phyloP scores from a whole-genome alignment of 2,113 vertebrate genomes.

The Dipodomys merriami region DNA sequence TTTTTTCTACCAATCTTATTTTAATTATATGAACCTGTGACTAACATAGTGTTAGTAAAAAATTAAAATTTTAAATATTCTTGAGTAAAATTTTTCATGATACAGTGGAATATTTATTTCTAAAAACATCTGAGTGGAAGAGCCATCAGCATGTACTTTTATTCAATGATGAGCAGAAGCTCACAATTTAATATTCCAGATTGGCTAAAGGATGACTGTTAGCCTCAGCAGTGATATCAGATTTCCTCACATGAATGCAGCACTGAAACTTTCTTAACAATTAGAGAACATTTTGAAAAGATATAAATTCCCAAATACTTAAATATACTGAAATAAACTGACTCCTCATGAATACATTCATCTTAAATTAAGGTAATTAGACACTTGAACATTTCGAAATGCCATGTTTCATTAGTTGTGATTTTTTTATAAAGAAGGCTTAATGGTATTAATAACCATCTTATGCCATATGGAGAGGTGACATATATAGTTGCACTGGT shows the following conservation, averaged over 20 bases:
- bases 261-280: constrained; percentile 56
- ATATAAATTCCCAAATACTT: constrained; percentile 33
- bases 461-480: neutral
- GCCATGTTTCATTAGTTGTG: constrained; percentile 20
- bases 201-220: constrained; percentile 45
- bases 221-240: constrained; percentile 47
- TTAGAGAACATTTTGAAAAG: constrained; percentile 55
- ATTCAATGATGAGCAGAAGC: constrained; percentile 69
- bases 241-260: constrained; percentile 58
- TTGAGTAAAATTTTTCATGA: neutral
- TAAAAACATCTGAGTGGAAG: constrained; percentile 50
- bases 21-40: constrained; percentile 4
- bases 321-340: constrained; percentile 30
- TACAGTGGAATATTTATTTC: neutral
- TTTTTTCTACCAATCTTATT: constrained; percentile 30
- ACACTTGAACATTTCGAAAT: constrained; percentile 61
- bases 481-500: neutral
- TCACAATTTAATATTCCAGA: constrained; percentile 63
- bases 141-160: constrained; percentile 61
- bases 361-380: neutral
- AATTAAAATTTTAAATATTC: neutral
- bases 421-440: constrained; percentile 4
- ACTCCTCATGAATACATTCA: constrained; percentile 12
- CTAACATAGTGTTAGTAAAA: neutral
- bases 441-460: neutral